phyloP scores from a whole-genome alignment of 2,113 vertebrate genomes.

The Chloroceryle aenea region DNA sequence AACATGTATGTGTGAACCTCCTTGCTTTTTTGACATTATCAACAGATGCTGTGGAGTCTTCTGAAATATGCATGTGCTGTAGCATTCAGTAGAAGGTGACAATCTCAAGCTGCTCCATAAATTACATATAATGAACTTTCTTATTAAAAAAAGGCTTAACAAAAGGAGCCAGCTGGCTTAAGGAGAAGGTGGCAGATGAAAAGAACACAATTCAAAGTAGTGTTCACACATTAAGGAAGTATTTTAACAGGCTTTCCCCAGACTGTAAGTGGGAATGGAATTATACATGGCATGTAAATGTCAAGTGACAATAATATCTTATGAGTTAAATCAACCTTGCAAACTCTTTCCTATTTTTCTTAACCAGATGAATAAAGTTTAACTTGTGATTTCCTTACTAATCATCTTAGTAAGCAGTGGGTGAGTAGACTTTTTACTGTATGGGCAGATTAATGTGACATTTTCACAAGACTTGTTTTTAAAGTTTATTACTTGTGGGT shows the following conservation, averaged over 20 bases:
- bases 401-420: conserved; percentile 66
- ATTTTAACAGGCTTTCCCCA: conserved; percentile 72
- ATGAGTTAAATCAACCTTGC: conserved; percentile 61
- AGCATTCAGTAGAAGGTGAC: background rate
- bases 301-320: conserved; percentile 73
- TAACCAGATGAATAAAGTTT: conserved; percentile 67
- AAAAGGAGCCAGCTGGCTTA: conserved; percentile 57
- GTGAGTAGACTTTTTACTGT: conserved; percentile 53
- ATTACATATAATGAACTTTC: conserved; percentile 40
- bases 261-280: conserved; percentile 70
- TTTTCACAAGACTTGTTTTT: conserved; percentile 20
- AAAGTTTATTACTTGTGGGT: conserved; percentile 46
- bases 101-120: conserved; percentile 7
- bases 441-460: conserved; percentile 57
- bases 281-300: conserved; percentile 63
- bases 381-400: conserved; percentile 71
- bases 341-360: conserved; percentile 67
- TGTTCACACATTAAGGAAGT: conserved; percentile 70
- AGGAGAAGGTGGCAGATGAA: conserved; percentile 58
- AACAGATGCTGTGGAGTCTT: background rate
- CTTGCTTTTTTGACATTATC: background rate
- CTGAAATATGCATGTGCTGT: background rate
- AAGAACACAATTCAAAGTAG: conserved; percentile 61
- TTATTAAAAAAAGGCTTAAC: conserved; percentile 46
- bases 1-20: background rate